Evolutionary conservation across 2,797 vertebrate species (phyloP), one percentile per base, ranked within the genome.

Genomic region (Coilia nasus): DNA sequence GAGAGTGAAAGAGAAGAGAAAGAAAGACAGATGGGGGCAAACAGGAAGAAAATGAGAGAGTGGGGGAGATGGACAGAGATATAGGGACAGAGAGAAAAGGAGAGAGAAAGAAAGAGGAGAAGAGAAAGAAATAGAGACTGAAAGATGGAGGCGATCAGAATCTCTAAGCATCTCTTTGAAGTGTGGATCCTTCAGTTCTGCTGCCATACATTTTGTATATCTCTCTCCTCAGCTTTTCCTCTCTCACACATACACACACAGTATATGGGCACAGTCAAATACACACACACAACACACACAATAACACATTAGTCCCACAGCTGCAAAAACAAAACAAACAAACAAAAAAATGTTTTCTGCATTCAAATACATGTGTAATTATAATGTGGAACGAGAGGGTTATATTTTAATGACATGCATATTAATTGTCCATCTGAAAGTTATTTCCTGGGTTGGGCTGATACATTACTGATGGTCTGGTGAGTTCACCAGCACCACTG

Each of bases 381-480:
- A 90, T 89, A 87, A 81, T 78, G 50, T 75, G 82, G 85, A 87
- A 82, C 85, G 54, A 84, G 82, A 83, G 82, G 44, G 47, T 88
- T 91, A 84, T 64, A 86, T 89, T 92, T 88, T 83, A 88, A 86
- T 88, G 87, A 83, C 81, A 84, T 88, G 87, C 35, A 54, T 89
- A 83, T 88, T 56, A 87, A 89, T 89, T 83, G 84, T 67, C 23
- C 84, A 86, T 87, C 84, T 89, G 85, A 84, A 88, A 87, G 84
- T 78, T 85, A 23, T 83, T 85, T 87, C 83, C 86, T 81, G 83
- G 82, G 54, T 54, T 60, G 84, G 84, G 83, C 87, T 87, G 86
- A 83, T 85, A 81, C 86, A 89, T 85, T 81, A 89, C 31, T 44
- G 35, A 41, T 44, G 71, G 35, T 78, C 35, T 78, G 23, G 14